phyloP scores from a whole-genome alignment of 2,113 vertebrate species.

The Saimiri boliviensis region DNA sequence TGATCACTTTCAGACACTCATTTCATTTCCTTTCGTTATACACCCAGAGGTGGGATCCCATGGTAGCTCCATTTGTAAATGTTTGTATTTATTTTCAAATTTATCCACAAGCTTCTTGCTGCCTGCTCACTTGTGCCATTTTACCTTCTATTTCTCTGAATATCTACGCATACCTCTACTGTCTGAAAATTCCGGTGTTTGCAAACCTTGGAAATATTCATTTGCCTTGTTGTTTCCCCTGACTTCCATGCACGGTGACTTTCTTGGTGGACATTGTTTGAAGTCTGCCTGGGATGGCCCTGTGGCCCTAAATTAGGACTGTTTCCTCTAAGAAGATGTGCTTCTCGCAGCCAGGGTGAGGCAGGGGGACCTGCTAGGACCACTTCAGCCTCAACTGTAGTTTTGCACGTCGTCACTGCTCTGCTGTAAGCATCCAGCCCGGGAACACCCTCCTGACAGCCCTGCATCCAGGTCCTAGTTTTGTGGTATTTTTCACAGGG shows the following conservation, averaged over 20 bases:
- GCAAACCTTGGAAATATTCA: neutral
- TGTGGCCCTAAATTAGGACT: neutral
- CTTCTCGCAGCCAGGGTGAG: neutral
- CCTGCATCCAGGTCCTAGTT: neutral
- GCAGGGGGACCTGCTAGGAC: neutral
- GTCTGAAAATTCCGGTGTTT: neutral
- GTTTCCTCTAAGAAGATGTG: neutral
- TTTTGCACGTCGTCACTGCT: too few species aligned
- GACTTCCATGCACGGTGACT: neutral
- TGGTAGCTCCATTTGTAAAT: neutral
- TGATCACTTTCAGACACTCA: neutral
- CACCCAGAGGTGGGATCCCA: neutral
- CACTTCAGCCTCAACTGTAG: neutral
- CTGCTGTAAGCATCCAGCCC: too few species aligned
- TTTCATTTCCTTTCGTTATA: neutral
- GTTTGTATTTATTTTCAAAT: neutral
- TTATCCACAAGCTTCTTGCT: neutral
- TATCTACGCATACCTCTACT: neutral
- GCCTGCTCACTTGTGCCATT: neutral
- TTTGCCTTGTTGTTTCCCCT: neutral
- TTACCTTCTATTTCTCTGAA: neutral
- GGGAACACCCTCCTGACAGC: neutral
- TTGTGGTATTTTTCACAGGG: neutral
- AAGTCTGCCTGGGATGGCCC: neutral
- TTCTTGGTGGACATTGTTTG: neutral